A percentile compares a stretch with the other conserved stretches of the same genome.
These are phyloP conservation scores for Chironomus tentans DNA, from an alignment of 2,888 invertebrate genomes.

Conservation along the genomic window DNA sequence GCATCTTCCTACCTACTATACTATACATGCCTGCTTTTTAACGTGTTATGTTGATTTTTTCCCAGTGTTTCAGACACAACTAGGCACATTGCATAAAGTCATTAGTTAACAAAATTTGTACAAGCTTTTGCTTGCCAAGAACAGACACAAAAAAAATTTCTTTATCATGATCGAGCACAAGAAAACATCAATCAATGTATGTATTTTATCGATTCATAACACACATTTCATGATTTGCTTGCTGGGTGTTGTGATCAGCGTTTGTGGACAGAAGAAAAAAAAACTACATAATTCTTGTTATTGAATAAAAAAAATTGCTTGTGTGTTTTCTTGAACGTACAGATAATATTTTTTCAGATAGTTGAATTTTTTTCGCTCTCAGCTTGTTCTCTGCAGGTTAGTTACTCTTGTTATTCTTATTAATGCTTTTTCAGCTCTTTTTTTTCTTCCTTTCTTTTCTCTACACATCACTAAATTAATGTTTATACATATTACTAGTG, in stretches of 20 bases:
- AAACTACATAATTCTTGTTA: conserved; percentile 13
- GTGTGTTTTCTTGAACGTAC: not conserved
- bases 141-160: not conserved
- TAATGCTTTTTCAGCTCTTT: conserved; percentile 13
- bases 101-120: not conserved
- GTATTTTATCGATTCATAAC: not conserved
- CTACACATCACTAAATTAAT: conserved; percentile 11
- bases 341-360: not conserved
- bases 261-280: not conserved
- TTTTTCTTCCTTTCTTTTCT: not conserved
- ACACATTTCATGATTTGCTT: not conserved
- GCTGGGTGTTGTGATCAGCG: not conserved
- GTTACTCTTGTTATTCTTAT: conserved; percentile 22
- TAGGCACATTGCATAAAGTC: not conserved
- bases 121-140: not conserved
- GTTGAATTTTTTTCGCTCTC: not conserved
- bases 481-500: conserved; percentile 24
- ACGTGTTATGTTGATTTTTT: conserved; percentile 19
- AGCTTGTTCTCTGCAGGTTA: conserved; percentile 14
- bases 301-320: conserved; percentile 23
- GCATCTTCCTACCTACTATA: conserved; percentile 14
- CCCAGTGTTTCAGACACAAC: not conserved
- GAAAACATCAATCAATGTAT: conserved; percentile 4
- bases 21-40: not conserved
- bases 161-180: not conserved